Evolutionary conservation across 2,888 invertebrate species (phyloP), one percentile per base, ranked within the genome.

Genomic region (Boloria euphrosyne): DNA sequence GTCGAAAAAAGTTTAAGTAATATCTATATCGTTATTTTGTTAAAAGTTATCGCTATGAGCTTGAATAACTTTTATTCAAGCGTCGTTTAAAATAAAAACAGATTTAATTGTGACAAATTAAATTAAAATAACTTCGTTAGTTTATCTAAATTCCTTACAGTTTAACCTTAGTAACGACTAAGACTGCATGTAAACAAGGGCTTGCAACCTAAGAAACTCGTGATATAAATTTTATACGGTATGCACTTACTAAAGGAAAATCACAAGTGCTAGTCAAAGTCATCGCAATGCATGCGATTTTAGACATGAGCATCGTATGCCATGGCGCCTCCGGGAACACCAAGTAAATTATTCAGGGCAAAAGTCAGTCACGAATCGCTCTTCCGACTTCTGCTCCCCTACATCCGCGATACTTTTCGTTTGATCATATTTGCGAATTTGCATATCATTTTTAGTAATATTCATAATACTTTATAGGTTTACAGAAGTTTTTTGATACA

Each of bases 271-370:
- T 69, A 68, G 73, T 73, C 71, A 71, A 71, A 74, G 68, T 71
- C 68, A 62, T 72, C 67, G 73, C 72, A 70, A 68, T 74, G 68
- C 65, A 75, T 76, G 79, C 77, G 77, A 80, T 83, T 84, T 83
- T 70, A 81, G 79, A 81, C 81, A 78, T 80, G 80, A 80, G 79
- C 65, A 65, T 73, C 75, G 80, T 77, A 79, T 79, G 79, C 79
- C 76, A 76, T 78, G 84, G 82, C 81, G 84, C 85, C 81, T 78
- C 74, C 74, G 82, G 80, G 78, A 80, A 81, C 81, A 81, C 81
- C 74, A 75, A 71, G 82, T 87, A 83, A 89, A 87, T 88, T 89
- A 90, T 89, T 86, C 88, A 89, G 88, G 88, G 82, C 89, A 89
- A 87, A 86, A 87, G 89, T 89, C 89, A 90, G 89, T 88, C 89